Evolutionary conservation across 2,797 vertebrate genomes (phyloP), one percentile per base, ranked within the genome.

Genomic region (Meda fulgida): DNA sequence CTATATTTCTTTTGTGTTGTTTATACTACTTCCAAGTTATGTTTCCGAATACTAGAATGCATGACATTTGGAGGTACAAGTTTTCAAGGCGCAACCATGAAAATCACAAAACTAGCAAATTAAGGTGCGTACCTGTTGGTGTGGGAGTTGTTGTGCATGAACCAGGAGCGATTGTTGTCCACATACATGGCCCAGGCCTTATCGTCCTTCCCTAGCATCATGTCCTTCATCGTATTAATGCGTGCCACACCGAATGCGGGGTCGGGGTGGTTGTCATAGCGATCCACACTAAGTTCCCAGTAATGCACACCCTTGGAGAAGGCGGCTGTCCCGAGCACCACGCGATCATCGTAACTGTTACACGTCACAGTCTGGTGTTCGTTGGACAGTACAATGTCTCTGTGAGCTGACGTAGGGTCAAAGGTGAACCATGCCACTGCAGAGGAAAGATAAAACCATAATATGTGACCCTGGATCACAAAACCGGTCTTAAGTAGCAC

Each of bases 401-500:
- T 95, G 89, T 99, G 98, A 80, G 97, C 97, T 29, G 97, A 97
- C 86, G 93, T 95, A 84, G 98, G 96, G 90, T 99, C 98, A 9
- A 99, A 99, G 83, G 96, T 96, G 94, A 99, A 99, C 97, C 98
- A 99, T 0, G 98, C 98, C 96, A 99, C 98, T 99, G 93, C 67
- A 9, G 34, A 70, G 46, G 40, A 78, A 60, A 78, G 8, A 66
- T 19, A 46, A 43, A 21, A 81, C 21, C 6, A 31, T 51, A 40
- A 23, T 21, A 5, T 38, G n/a, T n/a, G n/a, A n/a, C n/a, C n/a
- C n/a, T n/a, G n/a, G n/a, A n/a, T n/a, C n/a, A n/a, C n/a, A n/a
- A n/a, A n/a, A n/a, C n/a, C n/a, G n/a, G n/a, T n/a, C n/a, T n/a
- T n/a, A n/a, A n/a, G n/a, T n/a, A n/a, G n/a, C n/a, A n/a, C n/a